These are phyloP conservation scores for Pardalotus punctatus DNA, from an alignment of 2,113 vertebrate genomes.

Conservation along the genomic window DNA sequence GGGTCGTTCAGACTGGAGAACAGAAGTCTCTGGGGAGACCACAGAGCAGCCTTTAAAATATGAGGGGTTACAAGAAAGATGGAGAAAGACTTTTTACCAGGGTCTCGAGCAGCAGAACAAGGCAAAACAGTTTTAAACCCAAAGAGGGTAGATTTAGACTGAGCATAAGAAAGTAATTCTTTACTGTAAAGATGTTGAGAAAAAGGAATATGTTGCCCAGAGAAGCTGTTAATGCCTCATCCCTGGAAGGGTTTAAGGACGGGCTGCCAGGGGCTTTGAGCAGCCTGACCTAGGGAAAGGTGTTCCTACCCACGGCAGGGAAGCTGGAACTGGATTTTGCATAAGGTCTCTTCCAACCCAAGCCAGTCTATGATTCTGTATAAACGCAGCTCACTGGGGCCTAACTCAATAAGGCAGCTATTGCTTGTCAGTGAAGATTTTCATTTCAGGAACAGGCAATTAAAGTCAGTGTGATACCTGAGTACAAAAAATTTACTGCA, in stretches of 20 bases:
- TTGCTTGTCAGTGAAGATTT: neutral
- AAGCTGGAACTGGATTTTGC: accelerated
- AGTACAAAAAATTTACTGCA: neutral
- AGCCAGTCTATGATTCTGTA: neutral
- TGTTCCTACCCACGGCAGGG: neutral
- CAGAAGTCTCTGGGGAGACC: neutral
- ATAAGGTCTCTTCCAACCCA: neutral
- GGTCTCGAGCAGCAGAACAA: neutral
- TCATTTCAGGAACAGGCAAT: neutral
- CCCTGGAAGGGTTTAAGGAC: neutral
- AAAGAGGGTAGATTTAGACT: neutral
- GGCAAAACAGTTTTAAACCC: neutral
- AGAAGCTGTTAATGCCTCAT: neutral
- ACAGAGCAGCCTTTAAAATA: neutral
- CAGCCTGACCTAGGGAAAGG: neutral
- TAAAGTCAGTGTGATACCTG: neutral
- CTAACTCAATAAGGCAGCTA: neutral
- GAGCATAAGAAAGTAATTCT: neutral
- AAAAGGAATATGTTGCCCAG: neutral
- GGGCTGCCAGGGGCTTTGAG: neutral
- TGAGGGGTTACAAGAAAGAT: neutral
- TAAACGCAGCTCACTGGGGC: neutral
- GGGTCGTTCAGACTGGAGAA: neutral
- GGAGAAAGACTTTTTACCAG: neutral
- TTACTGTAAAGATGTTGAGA: neutral